phyloP scores from a whole-genome alignment of 2,797 vertebrate species.

The Astyanax mexicanus region DNA sequence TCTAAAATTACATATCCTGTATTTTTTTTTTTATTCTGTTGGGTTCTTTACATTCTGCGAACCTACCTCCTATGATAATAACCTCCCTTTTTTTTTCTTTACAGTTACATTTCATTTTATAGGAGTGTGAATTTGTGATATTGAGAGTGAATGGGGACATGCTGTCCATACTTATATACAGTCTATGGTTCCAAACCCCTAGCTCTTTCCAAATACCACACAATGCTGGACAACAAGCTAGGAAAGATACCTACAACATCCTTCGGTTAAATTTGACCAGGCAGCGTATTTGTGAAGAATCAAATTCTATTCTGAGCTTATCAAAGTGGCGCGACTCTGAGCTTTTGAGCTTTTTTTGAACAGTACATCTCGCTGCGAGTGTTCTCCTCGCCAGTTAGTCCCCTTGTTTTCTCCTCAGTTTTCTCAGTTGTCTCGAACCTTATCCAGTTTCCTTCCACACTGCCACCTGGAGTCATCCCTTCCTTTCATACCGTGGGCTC shows the following conservation, averaged over 20 bases:
- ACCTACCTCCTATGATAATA: no score
- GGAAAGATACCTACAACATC: neutral
- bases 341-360: conserved; percentile 25
- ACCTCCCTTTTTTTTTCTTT: no score
- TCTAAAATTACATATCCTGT: no score
- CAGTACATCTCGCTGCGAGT: conserved; percentile 7
- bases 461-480: neutral
- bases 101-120: no score
- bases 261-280: neutral
- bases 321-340: neutral
- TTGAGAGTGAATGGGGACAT: no score
- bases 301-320: conserved; percentile 17
- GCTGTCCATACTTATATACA: no score
- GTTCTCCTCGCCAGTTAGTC: neutral
- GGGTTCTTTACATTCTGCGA: no score
- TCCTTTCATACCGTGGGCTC: neutral
- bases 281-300: neutral
- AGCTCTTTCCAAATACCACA: no score
- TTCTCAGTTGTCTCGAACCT: neutral
- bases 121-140: no score
- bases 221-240: no score
- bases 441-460: neutral
- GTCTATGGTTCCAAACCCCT: no score
- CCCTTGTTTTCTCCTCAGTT: neutral
- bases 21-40: no score